Base-by-base conservation (phyloP, 2,888 invertebrate species). In the Proisotoma minuta region DNA sequence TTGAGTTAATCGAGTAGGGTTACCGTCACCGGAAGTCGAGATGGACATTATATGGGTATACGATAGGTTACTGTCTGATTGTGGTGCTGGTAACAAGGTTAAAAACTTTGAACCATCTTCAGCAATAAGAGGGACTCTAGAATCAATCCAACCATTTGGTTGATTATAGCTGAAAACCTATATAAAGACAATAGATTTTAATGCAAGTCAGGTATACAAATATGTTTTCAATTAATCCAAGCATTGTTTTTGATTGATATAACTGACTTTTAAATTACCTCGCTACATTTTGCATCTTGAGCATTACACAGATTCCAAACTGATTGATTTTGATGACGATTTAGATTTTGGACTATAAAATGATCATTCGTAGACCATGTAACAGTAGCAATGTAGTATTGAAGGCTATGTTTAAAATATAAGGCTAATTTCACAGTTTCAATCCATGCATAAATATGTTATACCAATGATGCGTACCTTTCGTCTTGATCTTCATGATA, bases 321-420 rank as follows among this genome's bases (percentile, higher is more conserved):
- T 39, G 87, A 84, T 59, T 82, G 79, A 75, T 91, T 94, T 78
- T 97, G 96, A 18, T 87, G 85, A 57, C 96, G 82, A 78, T 94
- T 91, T 79, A 92, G 87, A 93, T 94, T 96, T 63, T 90, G 85
- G 15, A 92, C 83, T 8, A 86, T 83, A 15, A 94, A 80, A 12
- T 84, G 79, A 29, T 82, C 79, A 69, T 87, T 84, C 61, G 84
- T 85, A 53, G 89, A 84, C 84, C 94, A 95, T 49, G 82, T 80
- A 15, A 92, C 87, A 63, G 78, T 75, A 8, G 79, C 79, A 57
- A 82, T 75, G 71, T 62, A 48, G 20, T 65, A 49, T n/a, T 24
- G 57, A 43, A 22, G 18, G 34, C 60, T 20, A 24, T 54, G 47
- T 18, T 12, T 29, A 29, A 50, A 52, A n/a, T 22, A 34, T 54